phyloP scores from a whole-genome alignment of 2,888 invertebrate species.

The Taenaris catops region DNA sequence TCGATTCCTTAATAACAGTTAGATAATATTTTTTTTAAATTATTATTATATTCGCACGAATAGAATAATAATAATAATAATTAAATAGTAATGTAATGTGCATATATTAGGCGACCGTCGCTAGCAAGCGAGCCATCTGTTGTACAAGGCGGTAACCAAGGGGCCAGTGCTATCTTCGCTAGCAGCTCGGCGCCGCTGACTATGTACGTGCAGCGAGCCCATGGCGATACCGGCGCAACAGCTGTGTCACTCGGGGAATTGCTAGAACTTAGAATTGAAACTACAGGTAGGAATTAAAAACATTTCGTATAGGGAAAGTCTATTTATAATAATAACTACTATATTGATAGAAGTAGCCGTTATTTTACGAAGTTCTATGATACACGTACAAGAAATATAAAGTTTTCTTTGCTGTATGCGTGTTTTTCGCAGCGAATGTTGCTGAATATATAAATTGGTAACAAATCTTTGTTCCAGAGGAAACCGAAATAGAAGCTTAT shows the following conservation, averaged over 20 bases:
- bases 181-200: slow-evolving; percentile 43
- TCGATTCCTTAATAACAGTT: slow-evolving; percentile 12
- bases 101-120: slow-evolving; percentile 37
- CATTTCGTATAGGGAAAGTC: too few relatives aligned
- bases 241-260: slow-evolving; percentile 63
- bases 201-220: slow-evolving; percentile 61
- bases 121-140: slow-evolving; percentile 30
- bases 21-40: background rate
- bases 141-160: slow-evolving; percentile 23
- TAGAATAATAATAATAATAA: too few relatives aligned
- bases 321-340: too few relatives aligned
- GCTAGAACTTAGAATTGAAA: slow-evolving; percentile 61
- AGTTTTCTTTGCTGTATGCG: too few relatives aligned
- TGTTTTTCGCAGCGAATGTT: too few relatives aligned
- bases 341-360: too few relatives aligned
- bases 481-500: slow-evolving; percentile 84
- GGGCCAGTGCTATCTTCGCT: slow-evolving; percentile 61
- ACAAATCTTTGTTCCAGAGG: slow-evolving; percentile 37
- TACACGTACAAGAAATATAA: too few relatives aligned
- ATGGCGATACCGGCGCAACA: slow-evolving; percentile 30
- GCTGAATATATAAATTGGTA: too few relatives aligned
- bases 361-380: too few relatives aligned
- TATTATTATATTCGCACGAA: too few relatives aligned
- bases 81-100: too few relatives aligned
- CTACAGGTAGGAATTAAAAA: too few relatives aligned